Conservation (phyloP, 2,888 invertebrate species). For the Physocephala rufipes region DNA sequence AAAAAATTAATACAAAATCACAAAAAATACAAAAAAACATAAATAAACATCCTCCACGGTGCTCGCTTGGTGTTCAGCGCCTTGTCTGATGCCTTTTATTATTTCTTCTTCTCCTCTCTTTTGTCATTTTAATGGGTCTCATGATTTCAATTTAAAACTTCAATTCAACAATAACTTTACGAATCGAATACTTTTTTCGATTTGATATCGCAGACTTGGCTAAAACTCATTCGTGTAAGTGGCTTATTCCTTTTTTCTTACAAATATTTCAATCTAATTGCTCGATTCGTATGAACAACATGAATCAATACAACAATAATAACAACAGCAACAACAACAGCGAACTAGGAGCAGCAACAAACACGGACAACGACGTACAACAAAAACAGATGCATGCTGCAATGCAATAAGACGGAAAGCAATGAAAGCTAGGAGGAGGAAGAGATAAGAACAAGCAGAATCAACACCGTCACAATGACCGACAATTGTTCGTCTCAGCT, state of each 20-base stretch:
- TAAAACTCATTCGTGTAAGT: constrained; percentile 7
- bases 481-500: too few species aligned
- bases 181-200: constrained; percentile 36
- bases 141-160: constrained; percentile 33
- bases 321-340: constrained; percentile 37
- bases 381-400: constrained; percentile 10
- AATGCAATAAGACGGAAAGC: constrained; percentile 5
- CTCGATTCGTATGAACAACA: constrained; percentile 30
- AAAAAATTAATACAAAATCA: too few species aligned
- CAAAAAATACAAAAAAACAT: too few species aligned
- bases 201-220: constrained; percentile 7
- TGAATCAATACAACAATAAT: constrained; percentile 29
- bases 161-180: constrained; percentile 15
- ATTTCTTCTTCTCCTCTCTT: not conserved
- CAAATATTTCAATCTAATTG: constrained; percentile 36
- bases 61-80: too few species aligned
- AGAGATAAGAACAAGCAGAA: constrained; percentile 1
- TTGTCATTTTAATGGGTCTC: not conserved
- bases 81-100: not conserved
- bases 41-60: too few species aligned
- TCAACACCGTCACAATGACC: not conserved
- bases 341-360: constrained; percentile 29
- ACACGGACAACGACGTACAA: constrained; percentile 14
- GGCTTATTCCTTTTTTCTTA: not conserved
- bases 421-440: constrained; percentile 16